Conservation (phyloP, 2,797 vertebrate species). For the Liasis olivaceus region DNA sequence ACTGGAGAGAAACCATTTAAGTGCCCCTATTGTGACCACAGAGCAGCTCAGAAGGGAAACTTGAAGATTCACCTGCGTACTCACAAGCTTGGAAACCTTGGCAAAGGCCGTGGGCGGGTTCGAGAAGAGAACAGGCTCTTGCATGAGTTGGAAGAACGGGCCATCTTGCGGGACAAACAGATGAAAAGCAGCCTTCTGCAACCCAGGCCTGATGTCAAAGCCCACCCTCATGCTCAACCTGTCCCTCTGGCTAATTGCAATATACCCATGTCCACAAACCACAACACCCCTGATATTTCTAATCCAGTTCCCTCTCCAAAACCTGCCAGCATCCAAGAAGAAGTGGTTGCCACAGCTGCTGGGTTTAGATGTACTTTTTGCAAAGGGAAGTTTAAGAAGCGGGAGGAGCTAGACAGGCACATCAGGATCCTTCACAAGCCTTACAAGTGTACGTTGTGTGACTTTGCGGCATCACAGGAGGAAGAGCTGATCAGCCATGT, state of each 20-base stretch:
- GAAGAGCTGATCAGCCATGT: constrained; percentile 97
- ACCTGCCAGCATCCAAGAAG: constrained; percentile 84
- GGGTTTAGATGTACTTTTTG: constrained; percentile 98
- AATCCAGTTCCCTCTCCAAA: constrained; percentile 90
- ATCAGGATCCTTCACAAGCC: constrained; percentile 98
- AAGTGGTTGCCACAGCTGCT: constrained; percentile 82
- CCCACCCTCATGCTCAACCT: constrained; percentile 80
- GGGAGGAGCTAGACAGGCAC: constrained; percentile 95
- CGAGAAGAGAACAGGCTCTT: constrained; percentile 95
- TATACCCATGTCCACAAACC: constrained; percentile 82
- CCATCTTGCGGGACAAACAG: constrained; percentile 95
- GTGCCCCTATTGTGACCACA: constrained; percentile 98
- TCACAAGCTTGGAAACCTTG: constrained; percentile 96
- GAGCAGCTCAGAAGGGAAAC: constrained; percentile 97
- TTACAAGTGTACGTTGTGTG: constrained; percentile 98
- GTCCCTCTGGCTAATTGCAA: constrained; percentile 84
- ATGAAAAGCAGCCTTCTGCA: constrained; percentile 91
- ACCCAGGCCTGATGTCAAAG: constrained; percentile 77
- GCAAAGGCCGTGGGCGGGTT: constrained; percentile 95
- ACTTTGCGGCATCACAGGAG: constrained; percentile 95
- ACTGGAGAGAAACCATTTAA: constrained; percentile 99
- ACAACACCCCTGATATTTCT: constrained; percentile 82
- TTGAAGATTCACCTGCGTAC: constrained; percentile 98
- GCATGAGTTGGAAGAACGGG: constrained; percentile 96
- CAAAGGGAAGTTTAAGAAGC: constrained; percentile 99